phyloP scores from a whole-genome alignment of 1,140 invertebrate genomes.

The Luehdorfia chinensis region DNA sequence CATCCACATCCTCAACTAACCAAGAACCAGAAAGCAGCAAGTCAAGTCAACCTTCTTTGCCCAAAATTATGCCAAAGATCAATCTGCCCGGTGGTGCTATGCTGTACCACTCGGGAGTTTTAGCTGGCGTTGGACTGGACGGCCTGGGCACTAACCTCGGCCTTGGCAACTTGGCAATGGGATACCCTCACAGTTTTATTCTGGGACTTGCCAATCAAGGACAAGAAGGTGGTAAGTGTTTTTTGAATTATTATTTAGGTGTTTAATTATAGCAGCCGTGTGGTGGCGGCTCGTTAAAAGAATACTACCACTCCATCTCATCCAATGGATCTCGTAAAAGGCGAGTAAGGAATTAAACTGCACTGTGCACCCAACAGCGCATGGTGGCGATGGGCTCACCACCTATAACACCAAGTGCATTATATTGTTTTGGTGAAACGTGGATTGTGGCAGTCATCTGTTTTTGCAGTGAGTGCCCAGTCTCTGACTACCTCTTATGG shows the following conservation, averaged over 20 bases:
- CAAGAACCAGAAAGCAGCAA: constrained; percentile 59
- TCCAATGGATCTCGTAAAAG: no score
- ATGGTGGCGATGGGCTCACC: no score
- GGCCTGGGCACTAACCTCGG: constrained; percentile 55
- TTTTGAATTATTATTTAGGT: constrained; percentile 6
- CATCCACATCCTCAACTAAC: constrained; percentile 55
- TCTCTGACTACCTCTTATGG: no score
- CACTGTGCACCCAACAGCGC: no score
- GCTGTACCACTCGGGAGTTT: constrained; percentile 55
- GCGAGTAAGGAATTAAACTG: no score
- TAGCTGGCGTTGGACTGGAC: constrained; percentile 49
- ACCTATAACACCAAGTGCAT: no score
- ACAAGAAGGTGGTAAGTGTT: constrained; percentile 55
- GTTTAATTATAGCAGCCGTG: no score
- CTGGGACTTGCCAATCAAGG: constrained; percentile 64
- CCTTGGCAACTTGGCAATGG: constrained; percentile 61
- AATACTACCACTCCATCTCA: no score
- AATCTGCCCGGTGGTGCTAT: constrained; percentile 63
- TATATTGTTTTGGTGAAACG: no score
- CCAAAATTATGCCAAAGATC: constrained; percentile 58
- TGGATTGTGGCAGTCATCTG: no score
- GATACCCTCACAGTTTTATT: constrained; percentile 64
- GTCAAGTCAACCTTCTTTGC: constrained; percentile 39
- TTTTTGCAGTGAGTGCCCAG: no score
- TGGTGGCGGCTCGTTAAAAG: no score